Evolutionary conservation across 1,140 invertebrate genomes (phyloP), one percentile per base, ranked within the genome.

Genomic region (Drosophila serrata): DNA sequence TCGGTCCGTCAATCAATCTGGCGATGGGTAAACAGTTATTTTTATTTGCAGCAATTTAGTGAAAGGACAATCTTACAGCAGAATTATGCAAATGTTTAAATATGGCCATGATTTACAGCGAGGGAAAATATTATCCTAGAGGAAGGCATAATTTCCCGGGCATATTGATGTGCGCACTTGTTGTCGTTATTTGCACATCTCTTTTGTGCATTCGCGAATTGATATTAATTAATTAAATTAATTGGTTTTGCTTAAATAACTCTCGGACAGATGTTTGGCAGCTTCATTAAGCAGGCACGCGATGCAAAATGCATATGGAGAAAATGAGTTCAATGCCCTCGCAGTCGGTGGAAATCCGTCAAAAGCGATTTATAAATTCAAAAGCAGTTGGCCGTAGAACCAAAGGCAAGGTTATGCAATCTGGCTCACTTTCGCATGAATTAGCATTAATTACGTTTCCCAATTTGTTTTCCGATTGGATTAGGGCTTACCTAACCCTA

Each of bases 221-320:
- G 80, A 84, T 90, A 90, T 88, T 88, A 90, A 88, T 88, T 88
- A 81, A 84, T 60, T 69, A 55, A 88, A 90, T 84, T 57, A 60
- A 57, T 43, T 61, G 73, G 45, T 43, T 61, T 76, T 53, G 70
- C 70, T 65, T 70, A 72, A 72, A 82, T 61, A 75, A 53, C 35
- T 46, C 39, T 31, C 60, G 15, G 39, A 60, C 51, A 63, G 24
- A 53, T 61, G 43, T 75, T 61, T 49, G 63, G 77, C 62, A 60
- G 73, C 70, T 75, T 55, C 72, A 75, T 75, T 75, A 75, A 42
- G 29, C 37, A 22, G 31, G 13, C 70, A 75, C 58, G 70, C 73
- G 69, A 75, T 56, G 53, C 45, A 74, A 29, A 29, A 33, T 29
- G 33, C 35, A 65, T 61, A 67, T 43, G 61, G 43, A 56, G 31